phyloP scores from a whole-genome alignment of 2,113 vertebrate genomes.

The Peucedramus taeniatus region DNA sequence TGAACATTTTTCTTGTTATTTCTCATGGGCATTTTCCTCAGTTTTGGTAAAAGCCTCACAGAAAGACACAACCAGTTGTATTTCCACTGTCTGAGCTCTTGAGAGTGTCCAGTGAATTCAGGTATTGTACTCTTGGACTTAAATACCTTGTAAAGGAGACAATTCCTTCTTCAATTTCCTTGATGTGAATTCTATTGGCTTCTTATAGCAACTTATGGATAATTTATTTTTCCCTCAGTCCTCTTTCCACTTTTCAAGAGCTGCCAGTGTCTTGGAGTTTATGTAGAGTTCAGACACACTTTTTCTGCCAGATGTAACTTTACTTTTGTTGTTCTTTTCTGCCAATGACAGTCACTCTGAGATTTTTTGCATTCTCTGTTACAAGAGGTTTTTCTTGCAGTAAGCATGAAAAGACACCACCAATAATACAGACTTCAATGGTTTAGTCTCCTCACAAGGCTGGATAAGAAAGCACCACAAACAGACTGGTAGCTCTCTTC shows the following conservation, averaged over 20 bases:
- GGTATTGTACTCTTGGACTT: neutral
- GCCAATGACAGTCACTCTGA: accelerated
- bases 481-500: neutral
- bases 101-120: neutral
- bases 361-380: neutral
- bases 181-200: neutral
- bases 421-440: neutral
- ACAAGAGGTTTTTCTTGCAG: neutral
- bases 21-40: neutral
- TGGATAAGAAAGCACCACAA: neutral
- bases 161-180: neutral
- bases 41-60: neutral
- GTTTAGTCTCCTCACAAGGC: neutral
- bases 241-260: neutral
- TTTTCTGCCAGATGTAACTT: neutral
- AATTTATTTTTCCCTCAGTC: neutral
- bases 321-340: neutral
- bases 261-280: neutral
- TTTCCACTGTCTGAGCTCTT: neutral
- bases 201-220: neutral
- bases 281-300: neutral
- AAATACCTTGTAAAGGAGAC: neutral
- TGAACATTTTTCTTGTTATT: neutral
- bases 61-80: neutral
- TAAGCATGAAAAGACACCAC: neutral